Evolutionary conservation across 2,113 vertebrate genomes (phyloP).

Genomic region (Campylorhamphus procurvoides): DNA sequence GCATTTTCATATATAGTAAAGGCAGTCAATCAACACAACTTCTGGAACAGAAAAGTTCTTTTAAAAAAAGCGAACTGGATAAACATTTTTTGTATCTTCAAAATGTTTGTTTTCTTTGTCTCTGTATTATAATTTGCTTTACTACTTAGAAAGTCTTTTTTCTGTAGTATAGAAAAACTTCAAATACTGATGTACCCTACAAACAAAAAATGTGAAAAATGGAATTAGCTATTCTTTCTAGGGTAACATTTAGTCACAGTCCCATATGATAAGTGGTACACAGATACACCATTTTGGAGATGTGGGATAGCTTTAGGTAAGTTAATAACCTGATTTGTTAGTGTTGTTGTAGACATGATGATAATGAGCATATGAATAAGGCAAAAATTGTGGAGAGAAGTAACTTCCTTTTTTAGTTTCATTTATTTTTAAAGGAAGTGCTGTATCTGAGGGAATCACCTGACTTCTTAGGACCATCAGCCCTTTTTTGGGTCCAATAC

Average conservation of each 20-base stretch:
- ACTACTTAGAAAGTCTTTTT: neutral
- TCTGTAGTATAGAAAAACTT: neutral
- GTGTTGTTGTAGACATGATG: neutral
- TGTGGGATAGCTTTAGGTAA: neutral
- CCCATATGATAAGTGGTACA: neutral
- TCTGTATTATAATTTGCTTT: neutral
- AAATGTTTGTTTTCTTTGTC: neutral
- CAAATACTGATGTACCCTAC: neutral
- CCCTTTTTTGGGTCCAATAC: neutral
- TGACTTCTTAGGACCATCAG: neutral
- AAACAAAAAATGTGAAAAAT: neutral
- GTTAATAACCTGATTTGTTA: neutral
- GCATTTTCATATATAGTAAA: constrained; percentile 41
- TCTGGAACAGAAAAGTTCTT: neutral
- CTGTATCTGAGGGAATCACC: neutral
- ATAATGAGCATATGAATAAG: neutral
- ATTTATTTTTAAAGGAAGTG: neutral
- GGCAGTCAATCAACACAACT: neutral
- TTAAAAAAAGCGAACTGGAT: neutral
- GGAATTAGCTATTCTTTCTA: neutral
- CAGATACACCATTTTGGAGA: neutral
- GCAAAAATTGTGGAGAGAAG: neutral
- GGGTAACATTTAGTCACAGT: neutral
- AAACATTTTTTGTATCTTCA: neutral
- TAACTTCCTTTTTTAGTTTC: neutral